Evolutionary conservation across 1,140 invertebrate species (phyloP), one percentile per base, ranked within the genome.

Genomic region (Archivesica marissinica): DNA sequence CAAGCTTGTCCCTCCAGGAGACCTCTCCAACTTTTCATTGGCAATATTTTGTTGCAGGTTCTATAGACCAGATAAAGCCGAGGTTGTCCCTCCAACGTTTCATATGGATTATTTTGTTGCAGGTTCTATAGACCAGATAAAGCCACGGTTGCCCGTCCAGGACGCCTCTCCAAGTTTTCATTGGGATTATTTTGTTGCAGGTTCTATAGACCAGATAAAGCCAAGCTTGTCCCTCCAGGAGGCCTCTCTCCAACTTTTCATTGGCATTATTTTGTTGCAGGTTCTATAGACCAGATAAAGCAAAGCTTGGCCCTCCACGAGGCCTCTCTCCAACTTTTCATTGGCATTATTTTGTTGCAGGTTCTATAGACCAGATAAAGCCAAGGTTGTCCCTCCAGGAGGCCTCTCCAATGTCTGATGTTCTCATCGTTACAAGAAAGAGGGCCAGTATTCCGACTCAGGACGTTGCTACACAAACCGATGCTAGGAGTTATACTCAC

Each of bases 291-390:
- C n/a, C 17, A 25, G 0, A 23, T 7, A 64, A 30, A 28, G 3
- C 33, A 2, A 25, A 20, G 3, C 23, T 17, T 23, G 23, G 28
- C 17, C 23, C 33, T 17, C 6, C 61, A 64, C 33, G 1, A 1
- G 17, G 17, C 20, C n/a, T n/a, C n/a, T n/a, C n/a, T n/a, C n/a
- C n/a, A n/a, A n/a, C n/a, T n/a, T n/a, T n/a, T n/a, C n/a, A n/a
- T n/a, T 41, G 15, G 2, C 33, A 6, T 17, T 70, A 13, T 41
- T 17, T 23, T 7, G 0, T 59, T 47, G 38, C 80, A 82, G 80
- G 64, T 56, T 82, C 80, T 41, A 72, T 82, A 30, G 80, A 82
- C 23, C 66, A 82, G 47, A 74, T 82, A 11, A 82, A 82, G 33
- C 80, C 80, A n/a, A 41, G 68, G 4, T 30, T 78, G 13, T 78